Evolutionary conservation across 2,888 invertebrate species (phyloP), one percentile per base, ranked within the genome.

Genomic region (Athalia circularis): DNA sequence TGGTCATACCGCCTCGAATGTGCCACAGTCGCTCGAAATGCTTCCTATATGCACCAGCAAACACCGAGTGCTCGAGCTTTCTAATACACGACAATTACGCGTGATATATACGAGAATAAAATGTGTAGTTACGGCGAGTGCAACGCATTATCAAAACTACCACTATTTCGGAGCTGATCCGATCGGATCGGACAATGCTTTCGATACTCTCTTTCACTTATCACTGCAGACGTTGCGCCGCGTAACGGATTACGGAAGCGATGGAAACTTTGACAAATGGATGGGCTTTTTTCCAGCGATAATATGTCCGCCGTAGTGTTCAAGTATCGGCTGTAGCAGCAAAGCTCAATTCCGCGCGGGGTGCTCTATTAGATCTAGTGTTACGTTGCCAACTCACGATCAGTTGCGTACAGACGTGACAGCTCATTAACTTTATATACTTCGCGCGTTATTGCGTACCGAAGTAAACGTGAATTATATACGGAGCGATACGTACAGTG

Each of bases 361-460:
- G 76, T 52, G 67, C 76, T 52, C 59, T 61, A 47, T 59, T 72
- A 47, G 79, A 76, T 79, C 79, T 79, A 76, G 9, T 59, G n/a
- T 29, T 29, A 29, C 29, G 29, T 29, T 72, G 64, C 76, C 76
- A 57, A 64, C 74, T 52, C 43, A 50, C 29, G 2, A 29, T 29
- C 29, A 29, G 29, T 29, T 29, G 65, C 64, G 79, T 76, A 29
- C 29, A 67, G 67, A 79, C 79, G 47, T 76, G 79, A 79, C 79
- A 79, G 76, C 76, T 76, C 76, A 76, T 79, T 79, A 79, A 79
- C 76, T 79, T 65, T 67, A 29, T 67, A 29, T 29, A 48, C 62
- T 62, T 79, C 50, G 13, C 29, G 57, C 43, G 68, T 72, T n/a
- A 72, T 78, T 72, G 78, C 78, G 62, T 75, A 70, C 50, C 5